Base-by-base conservation (phyloP, 1,140 invertebrate genomes). In the Drosophila chauvacae region DNA sequence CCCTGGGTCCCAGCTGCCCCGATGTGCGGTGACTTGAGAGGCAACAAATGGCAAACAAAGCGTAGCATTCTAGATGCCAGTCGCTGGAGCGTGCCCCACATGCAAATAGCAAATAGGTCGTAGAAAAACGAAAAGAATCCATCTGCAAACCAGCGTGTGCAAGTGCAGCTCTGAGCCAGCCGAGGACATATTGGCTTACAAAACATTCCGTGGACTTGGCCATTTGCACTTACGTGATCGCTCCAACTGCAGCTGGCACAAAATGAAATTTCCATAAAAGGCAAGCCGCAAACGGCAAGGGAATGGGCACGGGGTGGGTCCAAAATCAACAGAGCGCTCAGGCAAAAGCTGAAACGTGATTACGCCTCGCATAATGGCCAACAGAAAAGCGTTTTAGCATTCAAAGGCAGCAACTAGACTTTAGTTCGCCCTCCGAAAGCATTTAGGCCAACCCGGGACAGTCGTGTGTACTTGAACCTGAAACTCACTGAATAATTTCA, bases 21-120 rank as follows among this genome's bases (percentile, higher is more conserved):
- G 30, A 62, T 35, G 44, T 72, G 69, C 26, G 44, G 83, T 64
- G 75, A 59, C 59, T 59, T 72, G 68, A 86, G 76, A 63, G 83
- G 57, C 80, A 87, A 88, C 83, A 87, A 87, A 83, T 83, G 63
- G 76, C 84, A 80, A 86, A 87, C 84, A 87, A 87, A 87, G 82
- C 84, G 83, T 66, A 66, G 84, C 84, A 83, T 58, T 76, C 79
- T 55, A 28, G n/a, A 28, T 42, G 80, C 53, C 79, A 63, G 51
- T 68, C 76, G 76, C 26, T 63, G 66, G 41, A 68, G 80, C 83
- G 84, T 87, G 80, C 80, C 68, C 20, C 83, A 83, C 77, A 88
- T 87, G 83, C 84, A 88, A 87, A 86, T 86, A 65, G 39, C 39
- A 48, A 48, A 48, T 48, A 10, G 53, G 14, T 30, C 37, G 62